Conservation (phyloP, 2,888 invertebrate genomes). For the Tanypteryx hageni region DNA sequence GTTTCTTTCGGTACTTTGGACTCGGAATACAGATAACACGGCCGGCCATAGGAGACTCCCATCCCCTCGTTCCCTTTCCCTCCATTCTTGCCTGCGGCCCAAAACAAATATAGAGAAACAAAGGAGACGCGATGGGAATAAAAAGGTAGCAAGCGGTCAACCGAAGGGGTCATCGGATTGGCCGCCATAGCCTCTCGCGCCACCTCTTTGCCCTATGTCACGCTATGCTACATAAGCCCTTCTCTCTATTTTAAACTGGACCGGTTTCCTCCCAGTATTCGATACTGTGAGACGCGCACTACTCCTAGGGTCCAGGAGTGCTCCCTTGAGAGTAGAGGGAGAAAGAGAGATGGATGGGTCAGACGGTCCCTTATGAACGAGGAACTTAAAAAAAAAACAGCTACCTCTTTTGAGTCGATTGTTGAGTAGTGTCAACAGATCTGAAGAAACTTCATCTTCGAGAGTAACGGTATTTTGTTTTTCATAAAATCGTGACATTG, state of each 20-base stretch:
- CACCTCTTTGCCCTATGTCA: too few relatives aligned
- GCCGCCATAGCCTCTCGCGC: not conserved
- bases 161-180: not conserved
- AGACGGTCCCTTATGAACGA: not conserved
- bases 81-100: too few relatives aligned
- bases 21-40: not conserved
- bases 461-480: not conserved
- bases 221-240: not conserved
- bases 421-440: not conserved
- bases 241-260: not conserved
- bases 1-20: not conserved
- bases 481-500: not conserved
- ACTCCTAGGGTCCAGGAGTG: not conserved
- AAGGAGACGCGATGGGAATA: not conserved
- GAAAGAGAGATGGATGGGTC: not conserved
- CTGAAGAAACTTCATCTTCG: not conserved
- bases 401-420: not conserved
- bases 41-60: not conserved
- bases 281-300: not conserved
- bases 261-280: not conserved
- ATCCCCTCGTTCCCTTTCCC: not conserved
- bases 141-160: not conserved
- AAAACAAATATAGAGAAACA: conserved; percentile 7
- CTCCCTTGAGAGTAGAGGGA: not conserved
- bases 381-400: not conserved